Conservation (phyloP, 2,888 invertebrate genomes). For the Tipula confusa region DNA sequence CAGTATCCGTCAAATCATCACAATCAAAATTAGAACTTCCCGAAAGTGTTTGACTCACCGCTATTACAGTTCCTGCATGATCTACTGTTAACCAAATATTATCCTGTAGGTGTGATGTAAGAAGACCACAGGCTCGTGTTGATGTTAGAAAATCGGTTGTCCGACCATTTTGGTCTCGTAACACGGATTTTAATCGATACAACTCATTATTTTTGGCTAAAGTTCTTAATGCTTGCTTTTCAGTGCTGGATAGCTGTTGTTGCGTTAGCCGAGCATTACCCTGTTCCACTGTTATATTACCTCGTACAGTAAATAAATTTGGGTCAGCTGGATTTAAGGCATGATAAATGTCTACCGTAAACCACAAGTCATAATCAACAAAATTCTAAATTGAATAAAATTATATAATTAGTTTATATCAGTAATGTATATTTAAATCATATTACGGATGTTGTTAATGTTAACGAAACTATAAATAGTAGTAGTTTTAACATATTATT, state of each 20-base stretch:
- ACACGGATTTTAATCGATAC: slow-evolving; percentile 68
- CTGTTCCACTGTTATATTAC: slow-evolving; percentile 54
- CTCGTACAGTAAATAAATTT: slow-evolving; percentile 59
- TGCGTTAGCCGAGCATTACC: slow-evolving; percentile 58
- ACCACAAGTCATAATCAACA: slow-evolving; percentile 64
- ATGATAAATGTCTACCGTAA: slow-evolving; percentile 67
- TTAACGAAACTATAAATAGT: background rate
- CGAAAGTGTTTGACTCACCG: slow-evolving; percentile 57
- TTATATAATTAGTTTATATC: background rate
- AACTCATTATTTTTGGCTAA: slow-evolving; percentile 65
- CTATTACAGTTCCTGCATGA: slow-evolving; percentile 71
- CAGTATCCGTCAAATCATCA: slow-evolving; percentile 41
- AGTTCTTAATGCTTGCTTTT: slow-evolving; percentile 41
- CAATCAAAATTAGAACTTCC: slow-evolving; percentile 46
- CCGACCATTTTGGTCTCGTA: slow-evolving; percentile 62
- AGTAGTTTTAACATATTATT: background rate
- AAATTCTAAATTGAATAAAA: background rate
- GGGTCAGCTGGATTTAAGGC: slow-evolving; percentile 55
- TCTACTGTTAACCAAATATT: slow-evolving; percentile 74
- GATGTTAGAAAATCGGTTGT: slow-evolving; percentile 70
- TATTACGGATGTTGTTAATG: background rate
- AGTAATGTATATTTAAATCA: background rate
- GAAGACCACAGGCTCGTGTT: slow-evolving; percentile 72
- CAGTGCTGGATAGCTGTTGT: slow-evolving; percentile 54
- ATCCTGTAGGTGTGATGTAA: slow-evolving; percentile 73